Percentiles rank a stretch among this genome's conserved stretches.
phyloP scores from a whole-genome alignment of 2,797 vertebrate species.

The Hemitrygon akajei region DNA sequence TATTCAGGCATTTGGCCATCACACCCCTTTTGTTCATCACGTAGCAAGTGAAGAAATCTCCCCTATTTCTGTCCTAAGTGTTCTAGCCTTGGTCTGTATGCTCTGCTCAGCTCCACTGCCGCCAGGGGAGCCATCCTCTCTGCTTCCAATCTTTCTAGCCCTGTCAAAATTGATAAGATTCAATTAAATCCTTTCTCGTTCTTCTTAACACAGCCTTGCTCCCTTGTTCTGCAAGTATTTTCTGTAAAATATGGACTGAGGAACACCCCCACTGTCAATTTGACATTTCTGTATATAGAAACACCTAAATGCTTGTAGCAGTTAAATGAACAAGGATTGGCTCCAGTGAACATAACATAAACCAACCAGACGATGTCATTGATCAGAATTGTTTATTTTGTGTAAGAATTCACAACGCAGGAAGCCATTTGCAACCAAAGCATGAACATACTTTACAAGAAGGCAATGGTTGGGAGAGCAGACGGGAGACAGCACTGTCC shows the following conservation, averaged over 20 bases:
- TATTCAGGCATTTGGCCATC: too few species aligned
- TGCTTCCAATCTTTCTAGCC: too few species aligned
- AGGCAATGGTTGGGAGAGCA: slow-evolving; percentile 30
- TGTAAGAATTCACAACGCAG: slow-evolving; percentile 69
- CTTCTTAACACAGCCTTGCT: too few species aligned
- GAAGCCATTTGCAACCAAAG: slow-evolving; percentile 62
- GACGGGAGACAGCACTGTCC: not conserved
- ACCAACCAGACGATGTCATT: slow-evolving; percentile 10
- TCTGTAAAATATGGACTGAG: not conserved
- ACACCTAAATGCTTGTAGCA: not conserved
- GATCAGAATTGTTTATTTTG: slow-evolving; percentile 65
- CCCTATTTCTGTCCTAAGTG: too few species aligned
- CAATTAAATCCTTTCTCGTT: too few species aligned
- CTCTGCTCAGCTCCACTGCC: too few species aligned
- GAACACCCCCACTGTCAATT: not conserved
- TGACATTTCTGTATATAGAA: not conserved
- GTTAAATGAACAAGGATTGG: not conserved
- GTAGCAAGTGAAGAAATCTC: too few species aligned
- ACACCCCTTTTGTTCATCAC: too few species aligned
- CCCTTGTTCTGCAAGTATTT: too few species aligned
- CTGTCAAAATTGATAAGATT: too few species aligned
- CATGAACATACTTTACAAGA: slow-evolving; percentile 40
- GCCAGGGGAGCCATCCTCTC: too few species aligned
- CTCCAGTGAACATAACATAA: not conserved
- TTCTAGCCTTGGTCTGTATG: too few species aligned